phyloP scores from a whole-genome alignment of 2,888 invertebrate genomes.

The Pachydiplax longipennis region DNA sequence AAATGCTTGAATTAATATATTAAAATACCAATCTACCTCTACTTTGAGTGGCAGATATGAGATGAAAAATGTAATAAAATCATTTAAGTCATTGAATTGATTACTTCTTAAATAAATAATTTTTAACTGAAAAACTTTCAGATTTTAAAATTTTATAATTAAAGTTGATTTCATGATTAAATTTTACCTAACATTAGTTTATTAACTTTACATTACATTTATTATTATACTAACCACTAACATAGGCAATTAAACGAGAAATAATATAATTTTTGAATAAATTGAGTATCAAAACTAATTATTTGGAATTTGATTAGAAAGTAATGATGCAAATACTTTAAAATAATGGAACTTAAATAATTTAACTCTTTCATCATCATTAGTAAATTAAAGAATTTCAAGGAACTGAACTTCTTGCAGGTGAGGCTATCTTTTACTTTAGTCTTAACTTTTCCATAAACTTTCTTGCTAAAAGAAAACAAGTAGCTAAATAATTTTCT shows the following conservation, averaged over 20 bases:
- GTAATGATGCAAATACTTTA: not conserved
- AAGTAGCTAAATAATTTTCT: not conserved
- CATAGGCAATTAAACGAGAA: not conserved
- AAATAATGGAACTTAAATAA: not conserved
- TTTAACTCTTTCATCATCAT: not conserved
- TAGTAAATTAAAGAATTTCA: not conserved
- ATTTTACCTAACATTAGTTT: not conserved
- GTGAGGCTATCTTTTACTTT: not conserved
- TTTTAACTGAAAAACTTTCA: not conserved
- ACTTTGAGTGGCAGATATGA: slow-evolving; percentile 1
- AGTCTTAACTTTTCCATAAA: not conserved
- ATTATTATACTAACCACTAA: not conserved
- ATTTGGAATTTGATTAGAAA: not conserved
- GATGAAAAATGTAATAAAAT: not conserved
- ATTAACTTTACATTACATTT: not conserved
- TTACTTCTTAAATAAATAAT: not conserved
- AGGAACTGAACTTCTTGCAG: not conserved
- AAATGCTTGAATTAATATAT: not conserved
- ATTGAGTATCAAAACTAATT: not conserved
- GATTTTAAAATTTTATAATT: not conserved
- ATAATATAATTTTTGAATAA: not conserved
- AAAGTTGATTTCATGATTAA: not conserved
- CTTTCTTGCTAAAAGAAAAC: not conserved
- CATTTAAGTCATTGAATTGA: not conserved
- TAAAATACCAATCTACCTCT: not conserved